These are phyloP conservation scores for Microplitis deprimator DNA, from an alignment of 2,888 invertebrate species.

Conservation along the genomic window DNA sequence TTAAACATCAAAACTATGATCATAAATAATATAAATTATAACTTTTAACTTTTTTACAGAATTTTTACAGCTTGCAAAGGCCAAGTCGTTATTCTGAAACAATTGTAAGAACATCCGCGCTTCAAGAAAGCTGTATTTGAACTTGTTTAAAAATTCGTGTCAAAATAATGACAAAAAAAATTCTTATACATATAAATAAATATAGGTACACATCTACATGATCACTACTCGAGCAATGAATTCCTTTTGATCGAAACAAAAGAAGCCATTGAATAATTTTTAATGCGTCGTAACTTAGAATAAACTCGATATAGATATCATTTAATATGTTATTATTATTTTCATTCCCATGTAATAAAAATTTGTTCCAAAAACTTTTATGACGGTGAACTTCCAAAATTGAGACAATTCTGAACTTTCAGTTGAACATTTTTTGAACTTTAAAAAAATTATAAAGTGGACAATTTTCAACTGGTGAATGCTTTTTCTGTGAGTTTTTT, in stretches of 20 bases:
- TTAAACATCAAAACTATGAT: not conserved
- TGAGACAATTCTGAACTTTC: too few relatives aligned
- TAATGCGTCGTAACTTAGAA: not conserved
- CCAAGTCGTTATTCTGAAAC: conserved; percentile 62
- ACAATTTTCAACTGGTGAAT: too few relatives aligned
- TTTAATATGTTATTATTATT: conserved; percentile 6
- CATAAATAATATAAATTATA: conserved; percentile 3
- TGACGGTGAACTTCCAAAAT: too few relatives aligned
- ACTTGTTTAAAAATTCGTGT: conserved; percentile 7
- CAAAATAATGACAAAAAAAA: conserved; percentile 7
- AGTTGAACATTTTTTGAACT: too few relatives aligned
- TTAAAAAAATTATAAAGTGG: too few relatives aligned
- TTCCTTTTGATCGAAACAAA: not conserved
- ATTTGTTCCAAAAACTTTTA: too few relatives aligned
- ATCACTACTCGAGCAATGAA: not conserved
- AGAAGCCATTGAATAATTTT: not conserved
- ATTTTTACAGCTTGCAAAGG: conserved; percentile 66
- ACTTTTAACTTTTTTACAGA: conserved; percentile 53
- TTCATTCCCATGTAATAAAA: not conserved
- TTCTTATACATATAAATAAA: not conserved
- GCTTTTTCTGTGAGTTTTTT: too few relatives aligned
- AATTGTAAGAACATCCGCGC: conserved; percentile 59
- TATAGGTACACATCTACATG: not conserved
- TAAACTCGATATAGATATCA: conserved; percentile 16
- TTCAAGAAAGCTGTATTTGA: conserved; percentile 67